Evolutionary conservation across 2,113 vertebrate species (phyloP), one percentile per base, ranked within the genome.

Genomic region (Hirundichthys speculiger): DNA sequence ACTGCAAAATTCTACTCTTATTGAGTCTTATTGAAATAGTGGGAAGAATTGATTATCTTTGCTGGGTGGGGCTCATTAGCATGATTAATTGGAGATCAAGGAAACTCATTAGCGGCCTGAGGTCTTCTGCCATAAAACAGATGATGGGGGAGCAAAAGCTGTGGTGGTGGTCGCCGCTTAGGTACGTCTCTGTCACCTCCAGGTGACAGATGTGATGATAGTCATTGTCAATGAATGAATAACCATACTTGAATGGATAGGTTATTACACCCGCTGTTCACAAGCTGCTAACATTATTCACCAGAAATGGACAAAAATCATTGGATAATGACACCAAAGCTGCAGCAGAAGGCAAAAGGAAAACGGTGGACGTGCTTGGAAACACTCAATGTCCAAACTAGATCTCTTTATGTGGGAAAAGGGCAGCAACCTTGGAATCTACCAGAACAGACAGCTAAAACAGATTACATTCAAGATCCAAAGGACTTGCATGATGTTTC

Each of bases 31-130:
- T n/a, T n/a, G n/a, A 42, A 49, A 54, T 62, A 40, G 42, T 20
- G 15, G 56, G 40, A 74, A 56, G 19, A 49, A 51, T 47, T 83
- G 76, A 81, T 84, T 70, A 67, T 77, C 64, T 79, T 62, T 34
- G 48, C 69, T 77, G 85, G 78, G 74, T 53, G 72, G 73, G 70
- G 53, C 74, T 82, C 80, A 79, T 91, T 85, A 88, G 49, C 38
- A 42, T 84, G 83, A 89, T 87, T 89, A 86, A 89, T 83, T 65
- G 61, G 45, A 74, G 84, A 73, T 73, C 73, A 75, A 61, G 74
- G 66, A 84, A 82, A 76, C 55, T 81, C 77, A 88, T 86, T 89
- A 79, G 62, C 48, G 47, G 76, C 77, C 77, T 34, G 5, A 62
- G 40, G 39, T 76, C 73, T 71, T 77, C 70, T 65, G 73, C 65